Evolutionary conservation across 2,888 invertebrate species (phyloP), one percentile per base, ranked within the genome.

Genomic region (Tanypteryx hageni): DNA sequence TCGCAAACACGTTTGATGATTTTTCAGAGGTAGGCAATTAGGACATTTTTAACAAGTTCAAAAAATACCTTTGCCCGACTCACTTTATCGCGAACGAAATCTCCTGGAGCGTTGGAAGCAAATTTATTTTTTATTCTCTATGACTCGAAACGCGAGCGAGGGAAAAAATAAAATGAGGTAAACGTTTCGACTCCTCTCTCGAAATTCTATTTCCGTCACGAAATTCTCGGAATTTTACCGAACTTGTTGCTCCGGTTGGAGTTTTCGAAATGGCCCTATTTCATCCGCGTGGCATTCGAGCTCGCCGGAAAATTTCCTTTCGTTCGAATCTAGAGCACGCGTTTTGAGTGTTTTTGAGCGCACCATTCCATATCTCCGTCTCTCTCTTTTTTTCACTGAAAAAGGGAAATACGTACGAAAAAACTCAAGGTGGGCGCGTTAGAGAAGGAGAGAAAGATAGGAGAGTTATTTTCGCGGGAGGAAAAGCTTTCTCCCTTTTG

Each of bases 401-500:
- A 27, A 27, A 76, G 13, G 18, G 22, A n/a, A 76, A n/a, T 22
- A 64, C 13, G 64, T 64, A 64, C 64, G 16, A 16, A n/a, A 18
- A n/a, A 18, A n/a, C 64, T 16, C 7, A 18, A 57, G 83, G 31
- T 31, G 31, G 7, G 44, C 14, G 31, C 16, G 27, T 18, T 3
- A 44, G 82, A 1, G 82, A 13, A 10, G 82, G 44, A 31, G 22
- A 76, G 76, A n/a, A 31, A 31, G 82, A 18, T n/a, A 83, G 44
- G 83, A 44, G 57, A 83, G 83, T 83, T n/a, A 56, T 89, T 18
- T 64, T 64, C 89, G 59, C 16, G 61, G 59, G 59, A 27, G 59
- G 89, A 61, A 89, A 89, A 89, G 61, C 44, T 64, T 64, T 18
- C 22, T 44, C 89, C 68, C 89, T 89, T 89, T 89, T 56, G 44